Evolutionary conservation across 1,140 invertebrate species (phyloP), one percentile per base, ranked within the genome.

Genomic region (Zaprionus kolodkinae): DNA sequence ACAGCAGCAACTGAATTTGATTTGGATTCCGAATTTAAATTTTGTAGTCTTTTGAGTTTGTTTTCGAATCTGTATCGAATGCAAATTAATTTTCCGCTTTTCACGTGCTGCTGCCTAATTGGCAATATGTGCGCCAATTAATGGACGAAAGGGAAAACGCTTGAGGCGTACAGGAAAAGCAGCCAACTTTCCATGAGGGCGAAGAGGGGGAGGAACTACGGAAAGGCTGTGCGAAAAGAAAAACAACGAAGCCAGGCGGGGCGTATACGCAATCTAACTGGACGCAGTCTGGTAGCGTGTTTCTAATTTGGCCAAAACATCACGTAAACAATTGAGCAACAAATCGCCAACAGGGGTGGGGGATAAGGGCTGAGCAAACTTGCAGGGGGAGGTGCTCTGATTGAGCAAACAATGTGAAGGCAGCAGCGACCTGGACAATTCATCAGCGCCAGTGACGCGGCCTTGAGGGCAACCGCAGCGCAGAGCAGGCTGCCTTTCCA

Each of bases 311-410:
- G 76, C 63, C 78, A 57, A 88, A 88, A 88, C 80, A 84, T 84
- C 84, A 88, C 84, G 84, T 88, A 88, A 88, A 89, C 84, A 88
- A 88, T 88, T 89, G 84, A 81, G 85, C 85, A 88, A 76, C 84
- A 75, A 69, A 69, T 77, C 54, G 50, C 62, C 30, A n/a, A 36
- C 56, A 21, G 13, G 27, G 60, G 15, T 4, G 11, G 52, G 54
- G 57, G 61, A 33, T 35, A 55, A 54, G 68, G 35, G 54, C 27
- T 33, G 56, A 48, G 59, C n/a, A n/a, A n/a, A n/a, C n/a, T 21
- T 21, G 56, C 45, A 38, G 55, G 60, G 33, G 38, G 50, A 65
- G 43, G 48, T 33, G 45, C 65, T 52, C 60, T 66, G 72, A 65
- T 86, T 76, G 69, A 17, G 72, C 70, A 67, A 72, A 70, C 55